Conservation (phyloP, 1,140 invertebrate genomes). For the Drosophila parvula region DNA sequence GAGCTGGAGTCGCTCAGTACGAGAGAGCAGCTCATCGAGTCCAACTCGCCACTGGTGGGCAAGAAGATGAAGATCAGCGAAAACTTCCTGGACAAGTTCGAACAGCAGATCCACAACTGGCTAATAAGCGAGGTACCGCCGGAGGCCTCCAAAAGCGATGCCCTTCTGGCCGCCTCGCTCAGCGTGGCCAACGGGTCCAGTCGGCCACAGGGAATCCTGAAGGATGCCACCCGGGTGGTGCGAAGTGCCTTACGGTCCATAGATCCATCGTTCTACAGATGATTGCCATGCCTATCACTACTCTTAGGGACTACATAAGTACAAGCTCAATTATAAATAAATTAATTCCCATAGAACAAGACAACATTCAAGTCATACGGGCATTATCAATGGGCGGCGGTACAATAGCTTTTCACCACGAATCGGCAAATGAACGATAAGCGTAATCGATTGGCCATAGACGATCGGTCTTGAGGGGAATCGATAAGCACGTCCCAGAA, state of each 20-base stretch:
- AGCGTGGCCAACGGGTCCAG: slow-evolving; percentile 60
- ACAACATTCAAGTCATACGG: not conserved
- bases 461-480: not conserved
- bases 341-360: slow-evolving; percentile 48
- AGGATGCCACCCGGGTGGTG: slow-evolving; percentile 57
- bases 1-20: slow-evolving; percentile 20
- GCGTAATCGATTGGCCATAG: not conserved
- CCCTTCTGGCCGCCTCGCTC: slow-evolving; percentile 55
- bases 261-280: slow-evolving; percentile 25
- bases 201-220: slow-evolving; percentile 42
- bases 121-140: slow-evolving; percentile 48
- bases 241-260: slow-evolving; percentile 44
- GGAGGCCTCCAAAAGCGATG: slow-evolving; percentile 7
- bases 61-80: slow-evolving; percentile 64
- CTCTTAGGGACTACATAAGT: slow-evolving; percentile 20
- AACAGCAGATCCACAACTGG: slow-evolving; percentile 69
- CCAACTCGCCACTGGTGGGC: slow-evolving; percentile 61
- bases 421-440: slow-evolving; percentile 3
- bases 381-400: not conserved
- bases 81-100: slow-evolving; percentile 68
- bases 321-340: slow-evolving; percentile 55
- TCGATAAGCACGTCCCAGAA: slow-evolving; percentile 2
- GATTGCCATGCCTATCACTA: slow-evolving; percentile 23
- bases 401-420: slow-evolving; percentile 6
- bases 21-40: slow-evolving; percentile 30